Evolutionary conservation across 2,888 invertebrate genomes (phyloP).

Genomic region (Pheosia tremula): DNA sequence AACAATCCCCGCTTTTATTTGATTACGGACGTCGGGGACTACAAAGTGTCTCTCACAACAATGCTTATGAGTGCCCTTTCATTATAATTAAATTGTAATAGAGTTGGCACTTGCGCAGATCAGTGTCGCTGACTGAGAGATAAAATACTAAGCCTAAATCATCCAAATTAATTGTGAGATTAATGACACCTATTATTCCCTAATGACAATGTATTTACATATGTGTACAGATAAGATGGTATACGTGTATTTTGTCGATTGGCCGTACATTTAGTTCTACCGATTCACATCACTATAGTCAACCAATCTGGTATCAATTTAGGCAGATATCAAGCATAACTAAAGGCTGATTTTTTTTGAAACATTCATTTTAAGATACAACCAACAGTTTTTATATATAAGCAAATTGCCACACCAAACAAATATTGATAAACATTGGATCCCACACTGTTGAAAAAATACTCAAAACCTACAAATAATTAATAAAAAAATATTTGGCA

Average conservation of each 20-base stretch:
- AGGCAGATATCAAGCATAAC: too few species aligned
- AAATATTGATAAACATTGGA: too few species aligned
- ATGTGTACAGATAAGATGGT: background rate
- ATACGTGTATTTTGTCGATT: too few species aligned
- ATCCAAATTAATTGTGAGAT: background rate
- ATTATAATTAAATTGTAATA: constrained; percentile 33
- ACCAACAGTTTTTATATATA: too few species aligned
- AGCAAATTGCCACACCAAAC: too few species aligned
- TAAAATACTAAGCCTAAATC: constrained; percentile 1
- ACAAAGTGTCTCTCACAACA: constrained; percentile 36
- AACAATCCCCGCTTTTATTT: constrained; percentile 37
- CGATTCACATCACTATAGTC: too few species aligned
- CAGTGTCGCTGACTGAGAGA: constrained; percentile 23
- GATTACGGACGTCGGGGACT: constrained; percentile 33
- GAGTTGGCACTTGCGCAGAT: constrained; percentile 26
- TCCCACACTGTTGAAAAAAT: too few species aligned
- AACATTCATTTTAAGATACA: too few species aligned
- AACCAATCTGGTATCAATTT: too few species aligned
- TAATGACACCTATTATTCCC: background rate
- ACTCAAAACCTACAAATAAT: background rate
- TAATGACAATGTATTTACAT: background rate
- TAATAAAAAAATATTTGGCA: background rate
- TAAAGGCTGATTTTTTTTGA: too few species aligned
- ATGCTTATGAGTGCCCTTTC: constrained; percentile 37
- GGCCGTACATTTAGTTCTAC: too few species aligned